Conservation (phyloP, 2,113 vertebrate species). For the Apteryx owenii region DNA sequence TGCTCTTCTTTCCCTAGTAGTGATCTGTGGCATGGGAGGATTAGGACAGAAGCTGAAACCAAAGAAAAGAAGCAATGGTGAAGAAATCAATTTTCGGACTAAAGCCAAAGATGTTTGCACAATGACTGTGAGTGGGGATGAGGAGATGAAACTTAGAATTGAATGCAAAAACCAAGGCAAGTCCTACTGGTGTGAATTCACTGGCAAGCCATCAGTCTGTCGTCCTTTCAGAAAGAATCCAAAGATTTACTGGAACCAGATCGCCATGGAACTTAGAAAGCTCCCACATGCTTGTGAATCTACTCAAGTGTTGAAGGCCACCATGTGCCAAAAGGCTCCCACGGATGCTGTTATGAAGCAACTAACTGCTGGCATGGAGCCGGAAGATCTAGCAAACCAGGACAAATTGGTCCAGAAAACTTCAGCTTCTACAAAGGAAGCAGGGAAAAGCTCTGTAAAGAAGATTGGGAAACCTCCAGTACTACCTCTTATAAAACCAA, state of each 20-base stretch:
- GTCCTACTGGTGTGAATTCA: constrained; percentile 85
- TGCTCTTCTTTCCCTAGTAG: constrained; percentile 67
- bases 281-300: constrained; percentile 76
- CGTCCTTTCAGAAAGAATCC: constrained; percentile 81
- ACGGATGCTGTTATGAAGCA: constrained; percentile 79
- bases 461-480: background rate
- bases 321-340: constrained; percentile 81
- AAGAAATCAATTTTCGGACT: constrained; percentile 81
- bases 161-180: constrained; percentile 67
- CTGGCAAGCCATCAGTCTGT: constrained; percentile 78
- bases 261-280: constrained; percentile 78
- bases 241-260: constrained; percentile 83
- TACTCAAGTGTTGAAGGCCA: constrained; percentile 67
- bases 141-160: constrained; percentile 75
- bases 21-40: constrained; percentile 67
- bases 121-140: constrained; percentile 72
- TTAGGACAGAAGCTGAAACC: constrained; percentile 68
- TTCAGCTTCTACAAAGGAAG: background rate
- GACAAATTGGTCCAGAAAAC: background rate
- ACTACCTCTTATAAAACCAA: background rate
- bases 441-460: background rate
- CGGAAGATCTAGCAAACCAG: background rate
- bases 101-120: constrained; percentile 78
- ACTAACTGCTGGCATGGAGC: constrained; percentile 70
- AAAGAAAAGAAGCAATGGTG: constrained; percentile 73